These are phyloP conservation scores for Diarsia mendica DNA, from an alignment of 2,888 invertebrate species.

Conservation along the genomic window DNA sequence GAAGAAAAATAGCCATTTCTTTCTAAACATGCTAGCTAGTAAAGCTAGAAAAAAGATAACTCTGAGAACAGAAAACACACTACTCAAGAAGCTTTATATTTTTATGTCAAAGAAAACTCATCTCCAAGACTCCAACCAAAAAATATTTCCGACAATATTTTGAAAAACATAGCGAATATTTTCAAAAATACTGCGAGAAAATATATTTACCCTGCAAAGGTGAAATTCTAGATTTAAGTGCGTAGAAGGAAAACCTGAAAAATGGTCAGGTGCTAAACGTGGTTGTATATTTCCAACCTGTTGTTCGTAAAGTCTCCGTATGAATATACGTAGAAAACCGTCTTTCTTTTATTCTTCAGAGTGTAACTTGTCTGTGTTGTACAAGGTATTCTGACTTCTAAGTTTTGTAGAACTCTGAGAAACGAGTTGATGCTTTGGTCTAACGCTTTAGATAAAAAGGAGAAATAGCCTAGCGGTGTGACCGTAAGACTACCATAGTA, in stretches of 20 bases:
- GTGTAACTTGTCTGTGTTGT: slow-evolving; percentile 4
- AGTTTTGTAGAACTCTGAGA: background rate
- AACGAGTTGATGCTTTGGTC: background rate
- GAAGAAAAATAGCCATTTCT: background rate
- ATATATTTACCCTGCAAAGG: slow-evolving; percentile 7
- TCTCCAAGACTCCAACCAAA: background rate
- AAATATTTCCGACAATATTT: background rate
- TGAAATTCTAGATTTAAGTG: slow-evolving; percentile 7
- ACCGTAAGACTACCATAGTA: too few relatives aligned
- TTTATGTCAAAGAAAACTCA: background rate
- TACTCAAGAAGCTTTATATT: background rate
- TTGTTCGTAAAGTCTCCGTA: slow-evolving; percentile 13
- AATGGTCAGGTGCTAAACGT: background rate
- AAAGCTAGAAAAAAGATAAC: background rate
- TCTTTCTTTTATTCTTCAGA: slow-evolving; percentile 29
- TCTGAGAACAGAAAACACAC: background rate
- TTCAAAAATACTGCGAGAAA: background rate
- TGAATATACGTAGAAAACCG: background rate
- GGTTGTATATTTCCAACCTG: slow-evolving; percentile 27
- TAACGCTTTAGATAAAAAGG: too few relatives aligned
- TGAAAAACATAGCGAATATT: background rate
- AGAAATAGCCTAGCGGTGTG: too few relatives aligned
- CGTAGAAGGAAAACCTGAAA: background rate
- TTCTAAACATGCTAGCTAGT: too few relatives aligned
- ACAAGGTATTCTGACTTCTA: slow-evolving; percentile 7